phyloP scores from a whole-genome alignment of 2,888 invertebrate species.

The Trichopoda pennipes region DNA sequence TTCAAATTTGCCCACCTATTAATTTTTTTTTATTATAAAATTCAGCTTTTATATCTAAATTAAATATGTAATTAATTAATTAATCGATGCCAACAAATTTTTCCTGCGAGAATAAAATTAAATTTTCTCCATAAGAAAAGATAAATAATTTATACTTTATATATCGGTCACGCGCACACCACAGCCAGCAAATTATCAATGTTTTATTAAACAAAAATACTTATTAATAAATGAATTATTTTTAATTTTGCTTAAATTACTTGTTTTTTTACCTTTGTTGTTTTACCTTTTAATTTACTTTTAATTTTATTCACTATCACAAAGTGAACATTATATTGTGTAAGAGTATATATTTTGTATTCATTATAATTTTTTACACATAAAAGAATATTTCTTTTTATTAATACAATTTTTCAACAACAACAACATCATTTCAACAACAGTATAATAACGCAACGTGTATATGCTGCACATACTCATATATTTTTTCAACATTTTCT shows the following conservation, averaged over 20 bases:
- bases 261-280: background rate
- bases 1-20: too few relatives aligned
- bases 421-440: background rate
- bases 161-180: too few relatives aligned
- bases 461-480: too few relatives aligned
- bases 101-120: too few relatives aligned
- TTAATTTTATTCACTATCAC: background rate
- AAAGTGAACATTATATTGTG: conserved; percentile 2
- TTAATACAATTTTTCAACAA: conserved; percentile 36
- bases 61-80: too few relatives aligned
- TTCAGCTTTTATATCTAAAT: too few relatives aligned
- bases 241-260: background rate
- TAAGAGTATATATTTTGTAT: background rate
- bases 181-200: background rate
- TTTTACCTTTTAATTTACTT: too few relatives aligned
- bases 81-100: too few relatives aligned
- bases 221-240: background rate
- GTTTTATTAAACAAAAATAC: background rate
- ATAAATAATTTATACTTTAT: too few relatives aligned
- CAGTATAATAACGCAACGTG: background rate
- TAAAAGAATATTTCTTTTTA: conserved; percentile 40
- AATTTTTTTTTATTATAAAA: too few relatives aligned
- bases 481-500: background rate
- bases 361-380: conserved; percentile 2
- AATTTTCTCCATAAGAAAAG: too few relatives aligned